phyloP scores from a whole-genome alignment of 2,888 invertebrate genomes.

The Panopea generosa region DNA sequence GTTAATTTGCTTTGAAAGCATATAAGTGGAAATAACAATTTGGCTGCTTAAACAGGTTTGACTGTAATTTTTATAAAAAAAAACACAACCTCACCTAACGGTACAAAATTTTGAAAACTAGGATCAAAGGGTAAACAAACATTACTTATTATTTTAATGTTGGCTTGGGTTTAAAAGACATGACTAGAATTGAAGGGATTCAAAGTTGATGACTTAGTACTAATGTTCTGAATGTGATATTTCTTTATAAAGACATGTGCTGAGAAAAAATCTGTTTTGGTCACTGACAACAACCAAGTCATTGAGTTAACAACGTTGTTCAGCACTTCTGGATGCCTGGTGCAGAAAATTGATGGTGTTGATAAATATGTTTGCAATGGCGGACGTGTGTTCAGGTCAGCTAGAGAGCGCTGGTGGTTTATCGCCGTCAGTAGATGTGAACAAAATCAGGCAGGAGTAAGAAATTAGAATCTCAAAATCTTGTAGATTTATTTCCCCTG shows the following conservation, averaged over 20 bases:
- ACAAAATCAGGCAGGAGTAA: too few species aligned
- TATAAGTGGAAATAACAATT: too few species aligned
- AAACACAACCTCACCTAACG: too few species aligned
- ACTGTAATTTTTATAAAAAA: too few species aligned
- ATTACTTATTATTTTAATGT: not conserved
- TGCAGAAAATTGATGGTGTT: conserved; percentile 24
- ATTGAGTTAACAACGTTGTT: conserved; percentile 88
- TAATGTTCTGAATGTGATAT: not conserved
- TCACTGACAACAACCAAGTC: conserved; percentile 91
- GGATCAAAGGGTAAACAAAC: too few species aligned
- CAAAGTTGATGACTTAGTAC: not conserved
- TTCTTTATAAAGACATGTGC: too few species aligned
- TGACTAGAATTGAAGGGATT: not conserved
- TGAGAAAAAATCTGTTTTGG: conserved; percentile 87
- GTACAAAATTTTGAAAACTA: too few species aligned
- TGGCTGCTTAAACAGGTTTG: too few species aligned
- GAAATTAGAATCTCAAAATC: too few species aligned
- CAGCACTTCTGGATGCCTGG: conserved; percentile 75
- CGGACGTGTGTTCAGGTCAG: conserved; percentile 90
- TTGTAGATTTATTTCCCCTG: too few species aligned
- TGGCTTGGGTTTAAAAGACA: not conserved
- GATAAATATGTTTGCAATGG: conserved; percentile 71
- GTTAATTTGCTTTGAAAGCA: too few species aligned
- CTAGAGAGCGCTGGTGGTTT: conserved; percentile 97
- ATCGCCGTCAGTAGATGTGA: conserved; percentile 93